Percentiles rank a stretch among this genome's conserved stretches.
Evolutionary conservation across 2,888 invertebrate genomes (phyloP).

Genomic region (Tipula confusa): DNA sequence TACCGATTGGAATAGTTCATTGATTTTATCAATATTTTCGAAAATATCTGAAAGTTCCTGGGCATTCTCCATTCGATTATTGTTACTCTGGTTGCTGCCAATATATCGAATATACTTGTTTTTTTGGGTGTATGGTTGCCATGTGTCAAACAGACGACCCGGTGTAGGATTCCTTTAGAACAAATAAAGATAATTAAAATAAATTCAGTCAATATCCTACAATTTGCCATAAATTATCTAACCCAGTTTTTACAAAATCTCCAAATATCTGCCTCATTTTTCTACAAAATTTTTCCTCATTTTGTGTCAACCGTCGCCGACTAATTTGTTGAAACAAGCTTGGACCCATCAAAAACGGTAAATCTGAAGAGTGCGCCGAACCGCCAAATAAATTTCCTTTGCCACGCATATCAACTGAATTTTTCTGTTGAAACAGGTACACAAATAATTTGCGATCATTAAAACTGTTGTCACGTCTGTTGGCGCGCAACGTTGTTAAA

Average conservation of each 20-base stretch:
- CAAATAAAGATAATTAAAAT: neutral
- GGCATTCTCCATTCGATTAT: neutral
- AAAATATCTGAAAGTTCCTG: conserved; percentile 35
- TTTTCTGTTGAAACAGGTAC: conserved; percentile 46
- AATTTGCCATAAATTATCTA: conserved; percentile 34
- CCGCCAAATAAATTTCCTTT: conserved; percentile 51
- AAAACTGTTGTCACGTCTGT: neutral
- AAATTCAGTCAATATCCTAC: neutral
- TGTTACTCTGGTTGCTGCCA: conserved; percentile 38
- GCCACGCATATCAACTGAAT: conserved; percentile 49
- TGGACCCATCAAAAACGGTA: conserved; percentile 63
- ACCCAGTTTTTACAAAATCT: conserved; percentile 56
- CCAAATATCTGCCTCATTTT: conserved; percentile 53
- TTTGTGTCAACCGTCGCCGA: conserved; percentile 56
- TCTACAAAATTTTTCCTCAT: conserved; percentile 57
- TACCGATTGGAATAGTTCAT: conserved; percentile 40
- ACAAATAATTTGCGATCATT: conserved; percentile 40
- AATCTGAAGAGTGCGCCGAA: conserved; percentile 63
- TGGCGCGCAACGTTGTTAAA: neutral
- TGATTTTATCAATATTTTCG: conserved; percentile 42
- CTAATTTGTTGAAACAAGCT: conserved; percentile 62
- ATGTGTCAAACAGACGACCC: conserved; percentile 52
- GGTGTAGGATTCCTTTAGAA: conserved; percentile 57
- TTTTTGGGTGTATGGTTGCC: conserved; percentile 56
- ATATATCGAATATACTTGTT: conserved; percentile 45